Base-by-base conservation (phyloP, 2,888 invertebrate species). In the Chymomyza procnemis region DNA sequence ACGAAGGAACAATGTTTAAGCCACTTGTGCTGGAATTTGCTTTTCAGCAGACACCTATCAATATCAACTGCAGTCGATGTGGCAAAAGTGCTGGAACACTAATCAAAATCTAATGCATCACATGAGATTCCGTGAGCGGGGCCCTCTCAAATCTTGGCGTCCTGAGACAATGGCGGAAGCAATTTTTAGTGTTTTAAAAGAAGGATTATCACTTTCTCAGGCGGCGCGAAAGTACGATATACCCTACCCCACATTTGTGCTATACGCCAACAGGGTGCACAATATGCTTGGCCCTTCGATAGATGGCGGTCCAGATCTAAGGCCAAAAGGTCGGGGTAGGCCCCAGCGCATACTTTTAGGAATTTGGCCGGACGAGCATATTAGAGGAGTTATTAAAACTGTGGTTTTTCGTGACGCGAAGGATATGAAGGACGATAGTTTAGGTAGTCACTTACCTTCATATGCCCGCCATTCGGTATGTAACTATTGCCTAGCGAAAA, bases 51-150 rank as follows among this genome's bases (percentile, higher is more conserved):
- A 97, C 93, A 97, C 96, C 93, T 97, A 97, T 93, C 97, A 97
- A 92, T 97, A 97, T 92, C 97, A 97, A 92, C 92, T 97, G 90
- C 97, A 97, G 92, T 96, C 96, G 67, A 96, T 97, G 95, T 97
- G 97, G 97, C 97, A 97, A 92, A 97, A 97, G 91, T 97, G 97
- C 91, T 97, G 97, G 97, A 97, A 96, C 91, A 97, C 96, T 79
- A 97, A 96, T 91, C 97, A 97, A 91, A 96, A 95, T 88, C 93
- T 97, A 88, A 96, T 97, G 80, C 97, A 97, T 92, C 96, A 97
- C 90, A 92, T 97, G 89, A 94, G 97, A 83, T 97, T 97, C 93
- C 95, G 97, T 58, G 97, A 97, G 92, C 94, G 97, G 67, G 97
- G 97, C 2, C 97, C 97, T 0, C 92, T 97, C 70, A 97, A 97